Percentiles rank a stretch among this genome's conserved stretches.
phyloP scores from a whole-genome alignment of 1,140 invertebrate genomes.

The Drosophila arizonae region DNA sequence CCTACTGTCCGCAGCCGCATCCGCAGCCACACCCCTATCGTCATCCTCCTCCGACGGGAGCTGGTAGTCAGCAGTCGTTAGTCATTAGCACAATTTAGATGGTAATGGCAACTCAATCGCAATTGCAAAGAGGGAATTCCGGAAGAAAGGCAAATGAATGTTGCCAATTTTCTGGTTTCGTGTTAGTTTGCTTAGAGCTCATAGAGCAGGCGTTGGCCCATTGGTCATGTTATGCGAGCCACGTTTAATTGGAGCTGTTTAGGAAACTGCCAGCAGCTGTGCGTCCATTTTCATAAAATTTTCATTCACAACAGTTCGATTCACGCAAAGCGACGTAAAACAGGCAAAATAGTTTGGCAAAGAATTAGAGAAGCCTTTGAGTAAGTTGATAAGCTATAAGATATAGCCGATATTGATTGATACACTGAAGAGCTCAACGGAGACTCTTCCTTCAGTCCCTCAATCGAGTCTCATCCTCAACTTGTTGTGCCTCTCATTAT shows the following conservation, averaged over 20 bases:
- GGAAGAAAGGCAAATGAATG: conserved; percentile 10
- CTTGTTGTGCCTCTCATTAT: too few relatives aligned
- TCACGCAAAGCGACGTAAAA: too few relatives aligned
- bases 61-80: not conserved
- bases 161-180: not conserved
- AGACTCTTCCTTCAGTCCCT: too few relatives aligned
- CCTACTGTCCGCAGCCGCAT: too few relatives aligned
- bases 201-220: not conserved
- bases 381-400: too few relatives aligned
- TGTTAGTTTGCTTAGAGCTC: not conserved
- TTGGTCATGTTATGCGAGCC: not conserved
- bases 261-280: not conserved
- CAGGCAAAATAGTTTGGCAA: too few relatives aligned
- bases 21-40: too few relatives aligned
- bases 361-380: too few relatives aligned
- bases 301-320: not conserved
- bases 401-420: too few relatives aligned
- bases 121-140: not conserved
- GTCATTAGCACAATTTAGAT: conserved; percentile 18
- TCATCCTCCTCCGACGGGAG: too few relatives aligned
- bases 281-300: not conserved
- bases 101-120: conserved; percentile 5
- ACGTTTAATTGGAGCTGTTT: not conserved
- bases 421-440: too few relatives aligned
- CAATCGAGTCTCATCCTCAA: too few relatives aligned